phyloP scores from a whole-genome alignment of 2,888 invertebrate species.

The Odontomyia ornata region DNA sequence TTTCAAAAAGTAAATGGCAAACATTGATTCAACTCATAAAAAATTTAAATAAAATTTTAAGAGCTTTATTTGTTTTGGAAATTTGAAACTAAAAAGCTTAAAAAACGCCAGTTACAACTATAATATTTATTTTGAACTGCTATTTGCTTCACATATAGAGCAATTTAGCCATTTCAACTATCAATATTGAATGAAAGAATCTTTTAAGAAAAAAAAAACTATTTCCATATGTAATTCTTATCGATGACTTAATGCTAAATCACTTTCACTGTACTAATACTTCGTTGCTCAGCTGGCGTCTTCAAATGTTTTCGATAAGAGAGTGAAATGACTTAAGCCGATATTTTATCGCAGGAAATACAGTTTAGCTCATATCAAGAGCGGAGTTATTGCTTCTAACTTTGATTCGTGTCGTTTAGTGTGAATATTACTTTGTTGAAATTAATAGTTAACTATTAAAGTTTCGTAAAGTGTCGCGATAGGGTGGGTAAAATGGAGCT shows the following conservation, averaged over 20 bases:
- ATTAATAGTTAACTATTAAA: background rate
- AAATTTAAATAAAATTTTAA: too few relatives aligned
- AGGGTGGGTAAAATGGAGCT: background rate
- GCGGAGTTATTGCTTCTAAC: background rate
- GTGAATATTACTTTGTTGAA: background rate
- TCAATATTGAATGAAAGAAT: too few relatives aligned
- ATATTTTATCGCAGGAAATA: constrained; percentile 33
- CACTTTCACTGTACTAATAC: background rate
- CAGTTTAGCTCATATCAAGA: background rate
- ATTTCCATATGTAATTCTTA: background rate
- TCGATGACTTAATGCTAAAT: constrained; percentile 4
- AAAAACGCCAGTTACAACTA: too few relatives aligned
- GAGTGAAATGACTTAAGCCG: background rate
- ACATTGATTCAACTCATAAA: too few relatives aligned
- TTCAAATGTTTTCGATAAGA: background rate
- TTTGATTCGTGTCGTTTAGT: background rate
- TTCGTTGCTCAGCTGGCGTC: background rate
- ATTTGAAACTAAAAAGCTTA: too few relatives aligned
- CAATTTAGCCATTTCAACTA: too few relatives aligned
- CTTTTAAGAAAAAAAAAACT: background rate
- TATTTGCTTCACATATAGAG: too few relatives aligned
- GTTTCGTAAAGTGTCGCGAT: background rate
- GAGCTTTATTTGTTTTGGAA: too few relatives aligned
- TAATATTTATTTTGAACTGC: too few relatives aligned
- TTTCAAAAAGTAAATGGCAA: too few relatives aligned